A percentile compares a stretch with the other conserved stretches of the same genome.
Conservation (phyloP, 2,888 invertebrate genomes). For the Belgica antarctica region DNA sequence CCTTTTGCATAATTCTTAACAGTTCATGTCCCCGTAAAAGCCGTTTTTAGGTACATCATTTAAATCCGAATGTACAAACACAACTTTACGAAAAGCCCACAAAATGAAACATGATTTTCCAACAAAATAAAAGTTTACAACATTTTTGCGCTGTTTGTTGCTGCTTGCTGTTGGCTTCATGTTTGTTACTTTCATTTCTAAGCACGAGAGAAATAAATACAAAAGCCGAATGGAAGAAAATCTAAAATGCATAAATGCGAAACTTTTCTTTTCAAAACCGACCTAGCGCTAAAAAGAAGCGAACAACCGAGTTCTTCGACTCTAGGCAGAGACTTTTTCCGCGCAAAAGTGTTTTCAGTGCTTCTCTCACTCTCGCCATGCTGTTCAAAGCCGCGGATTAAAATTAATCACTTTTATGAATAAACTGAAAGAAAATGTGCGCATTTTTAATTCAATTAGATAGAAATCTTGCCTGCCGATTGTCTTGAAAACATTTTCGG, state of each 20-base stretch:
- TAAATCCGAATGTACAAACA: too few relatives aligned
- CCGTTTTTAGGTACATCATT: too few relatives aligned
- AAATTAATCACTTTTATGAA: constrained; percentile 34
- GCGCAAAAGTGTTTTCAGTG: not conserved
- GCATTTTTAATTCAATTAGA: too few relatives aligned
- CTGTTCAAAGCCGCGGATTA: not conserved
- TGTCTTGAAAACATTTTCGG: too few relatives aligned
- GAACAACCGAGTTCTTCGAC: constrained; percentile 29
- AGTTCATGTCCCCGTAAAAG: too few relatives aligned
- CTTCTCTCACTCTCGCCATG: not conserved
- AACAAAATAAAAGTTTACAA: too few relatives aligned
- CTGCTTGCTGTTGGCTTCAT: not conserved
- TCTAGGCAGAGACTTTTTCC: not conserved
- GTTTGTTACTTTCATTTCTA: constrained; percentile 41
- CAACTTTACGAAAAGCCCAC: too few relatives aligned
- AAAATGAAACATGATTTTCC: not conserved
- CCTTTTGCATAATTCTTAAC: too few relatives aligned
- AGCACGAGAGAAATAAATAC: constrained; percentile 2
- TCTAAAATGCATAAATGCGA: constrained; percentile 26
- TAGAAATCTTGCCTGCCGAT: too few relatives aligned
- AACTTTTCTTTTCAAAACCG: constrained; percentile 40
- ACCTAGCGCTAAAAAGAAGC: constrained; percentile 2
- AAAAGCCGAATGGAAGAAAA: too few relatives aligned
- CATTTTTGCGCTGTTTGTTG: constrained; percentile 1
- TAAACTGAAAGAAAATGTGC: constrained; percentile 20